Evolutionary conservation across 2,888 invertebrate genomes (phyloP).

Genomic region (Branchellion lobata): DNA sequence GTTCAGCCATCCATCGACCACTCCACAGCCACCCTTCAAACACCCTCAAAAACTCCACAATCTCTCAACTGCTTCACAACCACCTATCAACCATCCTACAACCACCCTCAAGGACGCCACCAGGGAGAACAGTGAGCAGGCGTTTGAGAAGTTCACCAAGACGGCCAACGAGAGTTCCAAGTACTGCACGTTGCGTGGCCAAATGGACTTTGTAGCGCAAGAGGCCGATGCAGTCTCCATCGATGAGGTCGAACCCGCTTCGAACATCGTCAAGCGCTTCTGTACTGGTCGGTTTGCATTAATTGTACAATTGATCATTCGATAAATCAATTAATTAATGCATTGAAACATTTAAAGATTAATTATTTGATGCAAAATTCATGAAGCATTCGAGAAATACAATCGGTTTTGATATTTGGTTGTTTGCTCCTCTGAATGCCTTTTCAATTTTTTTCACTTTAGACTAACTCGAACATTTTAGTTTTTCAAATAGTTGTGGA

Average conservation of each 20-base stretch:
- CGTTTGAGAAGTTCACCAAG: constrained; percentile 82
- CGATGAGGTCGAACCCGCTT: constrained; percentile 88
- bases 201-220: constrained; percentile 80
- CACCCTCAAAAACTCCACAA: background rate
- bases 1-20: no score
- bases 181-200: constrained; percentile 86
- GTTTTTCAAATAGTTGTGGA: no score
- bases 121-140: constrained; percentile 74
- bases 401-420: no score
- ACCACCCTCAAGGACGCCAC: constrained; percentile 75
- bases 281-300: constrained; percentile 70
- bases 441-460: no score
- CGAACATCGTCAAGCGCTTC: constrained; percentile 91
- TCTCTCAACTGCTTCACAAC: constrained; percentile 23
- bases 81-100: no score
- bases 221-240: constrained; percentile 70
- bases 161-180: constrained; percentile 82
- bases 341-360: background rate
- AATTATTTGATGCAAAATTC: background rate
- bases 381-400: no score
- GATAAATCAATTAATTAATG: no score
- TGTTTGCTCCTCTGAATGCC: background rate
- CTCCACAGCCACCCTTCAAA: background rate
- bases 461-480: no score
- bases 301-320: background rate